Conservation (phyloP, 2,113 vertebrate genomes). For the Bufo gargarizans region DNA sequence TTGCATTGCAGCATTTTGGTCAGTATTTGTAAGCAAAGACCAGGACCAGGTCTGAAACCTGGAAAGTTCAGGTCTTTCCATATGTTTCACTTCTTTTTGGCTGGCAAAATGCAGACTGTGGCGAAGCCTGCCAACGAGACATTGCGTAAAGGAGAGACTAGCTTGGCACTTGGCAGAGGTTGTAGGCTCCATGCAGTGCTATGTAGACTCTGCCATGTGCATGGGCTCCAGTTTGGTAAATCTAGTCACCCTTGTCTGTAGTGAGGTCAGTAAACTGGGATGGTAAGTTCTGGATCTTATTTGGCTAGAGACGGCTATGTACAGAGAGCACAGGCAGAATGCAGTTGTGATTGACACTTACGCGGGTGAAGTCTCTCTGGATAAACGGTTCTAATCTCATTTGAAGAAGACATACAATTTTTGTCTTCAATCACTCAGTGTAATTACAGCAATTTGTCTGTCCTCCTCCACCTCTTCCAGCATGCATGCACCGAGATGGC, state of each 20-base stretch:
- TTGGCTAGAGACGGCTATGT: background rate
- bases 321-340: background rate
- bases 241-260: background rate
- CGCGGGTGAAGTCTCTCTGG: background rate
- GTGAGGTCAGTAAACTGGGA: background rate
- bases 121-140: too few species aligned
- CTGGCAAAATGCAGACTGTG: too few species aligned
- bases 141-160: too few species aligned
- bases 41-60: too few species aligned
- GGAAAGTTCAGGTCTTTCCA: too few species aligned
- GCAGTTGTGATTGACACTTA: background rate
- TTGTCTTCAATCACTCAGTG: background rate
- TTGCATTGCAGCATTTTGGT: too few species aligned
- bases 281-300: background rate
- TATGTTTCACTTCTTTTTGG: too few species aligned
- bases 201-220: too few species aligned
- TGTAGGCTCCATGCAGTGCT: too few species aligned
- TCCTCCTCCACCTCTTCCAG: background rate
- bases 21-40: too few species aligned
- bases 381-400: background rate
- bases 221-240: too few species aligned
- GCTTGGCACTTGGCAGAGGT: too few species aligned
- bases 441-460: background rate
- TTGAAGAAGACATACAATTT: background rate
- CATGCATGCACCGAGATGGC: background rate